phyloP scores from a whole-genome alignment of 1,140 invertebrate genomes.

The Ceratosolen fusciceps region DNA sequence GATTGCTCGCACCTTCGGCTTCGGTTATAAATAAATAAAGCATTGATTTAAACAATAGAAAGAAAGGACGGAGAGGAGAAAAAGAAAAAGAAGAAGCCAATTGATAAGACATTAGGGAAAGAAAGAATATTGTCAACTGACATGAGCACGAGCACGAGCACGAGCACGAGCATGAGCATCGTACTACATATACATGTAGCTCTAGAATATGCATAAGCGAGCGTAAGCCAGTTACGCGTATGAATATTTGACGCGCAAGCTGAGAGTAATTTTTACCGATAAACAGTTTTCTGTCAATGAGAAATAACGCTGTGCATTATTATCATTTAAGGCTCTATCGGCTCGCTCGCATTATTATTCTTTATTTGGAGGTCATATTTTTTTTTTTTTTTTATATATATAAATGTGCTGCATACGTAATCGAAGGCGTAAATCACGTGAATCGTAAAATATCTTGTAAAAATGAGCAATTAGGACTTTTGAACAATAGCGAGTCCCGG shows the following conservation, averaged over 20 bases:
- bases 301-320: background rate
- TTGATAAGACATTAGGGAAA: background rate
- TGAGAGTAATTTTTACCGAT: background rate
- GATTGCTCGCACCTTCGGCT: no score
- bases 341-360: background rate
- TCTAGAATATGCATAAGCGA: background rate
- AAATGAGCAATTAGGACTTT: background rate
- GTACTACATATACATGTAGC: background rate
- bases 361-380: background rate
- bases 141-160: background rate
- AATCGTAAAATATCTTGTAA: background rate
- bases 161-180: background rate
- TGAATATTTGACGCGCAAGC: background rate
- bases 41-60: background rate
- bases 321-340: background rate
- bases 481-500: background rate
- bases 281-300: background rate
- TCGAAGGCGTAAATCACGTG: background rate
- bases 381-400: background rate
- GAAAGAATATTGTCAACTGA: constrained; percentile 1
- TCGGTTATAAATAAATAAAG: constrained; percentile 7
- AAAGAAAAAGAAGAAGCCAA: no score
- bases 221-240: background rate
- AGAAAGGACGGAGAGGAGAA: no score
- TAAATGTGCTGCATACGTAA: background rate